Evolutionary conservation across 1,140 invertebrate species (phyloP), one percentile per base, ranked within the genome.

Genomic region (Cydia splendana): DNA sequence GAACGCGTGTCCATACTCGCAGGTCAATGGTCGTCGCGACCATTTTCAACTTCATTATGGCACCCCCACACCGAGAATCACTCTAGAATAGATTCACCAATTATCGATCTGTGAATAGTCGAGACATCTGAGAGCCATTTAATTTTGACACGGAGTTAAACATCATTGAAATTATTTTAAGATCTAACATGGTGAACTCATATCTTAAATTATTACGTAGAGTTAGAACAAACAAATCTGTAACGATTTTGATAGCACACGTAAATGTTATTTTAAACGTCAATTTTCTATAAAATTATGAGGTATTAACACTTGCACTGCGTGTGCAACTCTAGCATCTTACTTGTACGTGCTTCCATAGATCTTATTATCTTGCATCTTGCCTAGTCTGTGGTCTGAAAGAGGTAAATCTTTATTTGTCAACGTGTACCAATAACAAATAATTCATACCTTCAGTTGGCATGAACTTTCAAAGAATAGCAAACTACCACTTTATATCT

Each of bases 11-110:
- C 57, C 57, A 24, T 62, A 24, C 9, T 24, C 10, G 20, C 10
- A 62, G 18, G 20, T 62, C 57, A 51, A 79, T 75, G 78, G 78
- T 79, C 77, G 78, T 77, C 78, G 62, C 62, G 20, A 79, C 48
- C 75, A 77, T 75, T 77, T 45, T 74, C 71, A 69, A 82, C 80
- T 84, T 82, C 78, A 85, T 85, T 85, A 82, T 78, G 78, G 80
- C 79, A 45, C 76, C 75, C 57, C 79, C 75, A 78, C 79, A 80
- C 75, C 65, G 80, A 76, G 80, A 45, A 65, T 75, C 53, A 77
- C 67, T 77, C 74, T 65, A 42, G 34, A 71, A 71, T 71, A 71
- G 30, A 71, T 38, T 71, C 38, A 24, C 30, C 15, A 71, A 71
- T 71, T 71, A 71, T 38, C 30, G 67, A 71, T 45, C 67, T 42